Percentiles rank a stretch among this genome's conserved stretches.
Evolutionary conservation across 2,113 vertebrate species (phyloP).

Genomic region (Oreotrochilus melanogaster): DNA sequence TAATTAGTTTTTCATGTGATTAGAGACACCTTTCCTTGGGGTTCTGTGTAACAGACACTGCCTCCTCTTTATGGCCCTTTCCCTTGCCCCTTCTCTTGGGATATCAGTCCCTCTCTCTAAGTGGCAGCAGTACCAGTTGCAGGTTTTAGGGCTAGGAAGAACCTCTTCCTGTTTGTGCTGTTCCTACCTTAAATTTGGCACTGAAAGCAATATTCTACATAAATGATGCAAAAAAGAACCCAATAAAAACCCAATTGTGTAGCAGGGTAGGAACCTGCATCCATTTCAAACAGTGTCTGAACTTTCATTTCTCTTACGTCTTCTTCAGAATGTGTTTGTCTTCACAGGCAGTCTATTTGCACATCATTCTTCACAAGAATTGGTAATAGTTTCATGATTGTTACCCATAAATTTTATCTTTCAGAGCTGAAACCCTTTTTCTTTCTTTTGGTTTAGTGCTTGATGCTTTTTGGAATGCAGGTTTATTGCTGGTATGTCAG

Average conservation of each 20-base stretch:
- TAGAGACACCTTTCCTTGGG: fast-evolving
- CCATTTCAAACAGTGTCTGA: background rate
- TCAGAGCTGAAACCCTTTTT: background rate
- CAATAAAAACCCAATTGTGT: background rate
- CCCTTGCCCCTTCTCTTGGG: fast-evolving
- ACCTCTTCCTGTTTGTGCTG: background rate
- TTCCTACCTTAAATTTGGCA: background rate
- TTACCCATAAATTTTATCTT: background rate
- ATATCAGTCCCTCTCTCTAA: background rate
- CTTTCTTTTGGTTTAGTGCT: background rate
- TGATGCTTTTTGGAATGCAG: background rate
- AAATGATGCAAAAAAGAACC: background rate
- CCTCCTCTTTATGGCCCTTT: background rate
- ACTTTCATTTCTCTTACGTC: background rate
- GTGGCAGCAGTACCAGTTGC: background rate
- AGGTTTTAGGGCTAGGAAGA: background rate
- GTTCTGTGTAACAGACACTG: background rate
- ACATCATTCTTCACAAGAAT: background rate
- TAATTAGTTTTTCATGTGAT: background rate
- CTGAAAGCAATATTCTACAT: background rate
- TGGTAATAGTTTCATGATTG: background rate
- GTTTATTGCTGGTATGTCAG: background rate
- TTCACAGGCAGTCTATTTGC: background rate
- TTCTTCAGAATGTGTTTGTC: background rate
- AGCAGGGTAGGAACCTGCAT: background rate